Evolutionary conservation across 2,888 invertebrate species (phyloP), one percentile per base, ranked within the genome.

Genomic region (Tenthredo livida): DNA sequence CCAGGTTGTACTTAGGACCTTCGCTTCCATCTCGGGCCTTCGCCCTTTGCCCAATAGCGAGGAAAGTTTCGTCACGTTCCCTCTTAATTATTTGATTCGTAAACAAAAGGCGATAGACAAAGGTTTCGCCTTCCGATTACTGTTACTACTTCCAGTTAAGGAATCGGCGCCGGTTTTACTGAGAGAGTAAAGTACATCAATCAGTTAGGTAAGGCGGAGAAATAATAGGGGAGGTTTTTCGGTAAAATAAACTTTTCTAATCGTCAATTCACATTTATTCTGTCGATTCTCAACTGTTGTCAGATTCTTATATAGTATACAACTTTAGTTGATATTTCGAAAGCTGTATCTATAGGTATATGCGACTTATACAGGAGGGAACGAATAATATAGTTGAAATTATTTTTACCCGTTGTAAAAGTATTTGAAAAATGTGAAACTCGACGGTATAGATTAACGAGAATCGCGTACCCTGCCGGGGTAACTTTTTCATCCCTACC

Each of bases 361-460:
- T 33, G 33, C 33, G 33, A 67, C 25, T 10, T 29, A 29, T 29
- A n/a, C 9, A 33, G 33, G 54, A 2, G 40, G 40, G 50, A 4
- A 61, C 12, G 21, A 61, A 33, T 37, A 37, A 61, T 80, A 80
- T 80, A 80, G 40, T 80, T 61, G 61, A 61, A 80, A 80, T 80
- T 58, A 80, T 40, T 80, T 80, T 40, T 21, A 80, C 12, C 61
- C 37, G 80, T 80, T 61, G 37, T 21, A 80, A 80, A 80, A 80
- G 80, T 80, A 80, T 80, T 80, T 61, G 80, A 80, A 58, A 40
- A 80, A 80, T 77, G 61, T 80, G 80, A 80, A 40, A 15, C 33
- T 61, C 25, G 1, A 37, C 61, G 61, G 80, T 80, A 80, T 80
- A 80, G 80, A 40, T 80, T 61, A 61, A 80, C 80, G 58, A 80